phyloP scores from a whole-genome alignment of 2,888 invertebrate species.

The Leptarthrus brevirostris region DNA sequence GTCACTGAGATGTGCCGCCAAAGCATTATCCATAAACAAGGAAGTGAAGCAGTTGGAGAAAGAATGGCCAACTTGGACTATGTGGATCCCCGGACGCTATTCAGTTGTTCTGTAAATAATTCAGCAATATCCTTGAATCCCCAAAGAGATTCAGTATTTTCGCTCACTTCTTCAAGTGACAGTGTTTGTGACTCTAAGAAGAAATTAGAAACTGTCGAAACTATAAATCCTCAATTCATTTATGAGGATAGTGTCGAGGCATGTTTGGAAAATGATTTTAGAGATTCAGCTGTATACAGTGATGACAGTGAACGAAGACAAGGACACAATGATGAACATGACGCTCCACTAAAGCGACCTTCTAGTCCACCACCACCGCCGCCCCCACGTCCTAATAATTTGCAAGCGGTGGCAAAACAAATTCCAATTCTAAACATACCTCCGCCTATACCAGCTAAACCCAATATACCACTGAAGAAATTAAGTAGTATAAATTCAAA shows the following conservation, averaged over 20 bases:
- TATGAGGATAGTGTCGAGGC: slow-evolving; percentile 82
- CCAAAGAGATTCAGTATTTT: slow-evolving; percentile 66
- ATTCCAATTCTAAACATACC: background rate
- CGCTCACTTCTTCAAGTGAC: slow-evolving; percentile 66
- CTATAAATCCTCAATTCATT: slow-evolving; percentile 71
- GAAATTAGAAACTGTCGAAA: background rate
- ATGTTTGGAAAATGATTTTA: slow-evolving; percentile 75
- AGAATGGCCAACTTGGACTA: slow-evolving; percentile 90
- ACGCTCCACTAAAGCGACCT: slow-evolving; percentile 34
- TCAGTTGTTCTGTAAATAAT: slow-evolving; percentile 58
- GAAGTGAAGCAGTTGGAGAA: slow-evolving; percentile 85
- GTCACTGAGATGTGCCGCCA: slow-evolving; percentile 64
- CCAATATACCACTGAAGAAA: slow-evolving; percentile 45
- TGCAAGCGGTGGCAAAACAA: background rate
- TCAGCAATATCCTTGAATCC: slow-evolving; percentile 59
- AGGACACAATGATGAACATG: slow-evolving; percentile 56
- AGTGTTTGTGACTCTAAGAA: slow-evolving; percentile 63
- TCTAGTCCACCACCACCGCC: slow-evolving; percentile 58
- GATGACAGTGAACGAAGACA: slow-evolving; percentile 69
- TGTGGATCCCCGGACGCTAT: slow-evolving; percentile 81
- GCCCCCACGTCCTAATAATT: slow-evolving; percentile 50
- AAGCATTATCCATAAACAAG: slow-evolving; percentile 75
- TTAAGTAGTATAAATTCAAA: background rate
- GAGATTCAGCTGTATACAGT: slow-evolving; percentile 87
- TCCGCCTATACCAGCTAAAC: slow-evolving; percentile 53